Evolutionary conservation across 2,113 vertebrate species (phyloP), one percentile per base, ranked within the genome.

Genomic region (Epinephelus fuscoguttatus): DNA sequence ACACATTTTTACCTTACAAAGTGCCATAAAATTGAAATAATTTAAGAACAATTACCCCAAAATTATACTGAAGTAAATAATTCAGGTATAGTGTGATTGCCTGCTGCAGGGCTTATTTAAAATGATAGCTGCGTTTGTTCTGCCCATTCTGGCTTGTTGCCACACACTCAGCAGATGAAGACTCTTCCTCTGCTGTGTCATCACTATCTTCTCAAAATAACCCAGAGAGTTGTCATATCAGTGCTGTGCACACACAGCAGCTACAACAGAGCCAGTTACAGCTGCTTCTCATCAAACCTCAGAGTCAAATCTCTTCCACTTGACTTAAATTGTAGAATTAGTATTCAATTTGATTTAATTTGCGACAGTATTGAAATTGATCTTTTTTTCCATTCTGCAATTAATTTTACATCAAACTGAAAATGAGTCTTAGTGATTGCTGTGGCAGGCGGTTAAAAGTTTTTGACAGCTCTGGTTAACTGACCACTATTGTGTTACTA

Each of bases 181-280:
- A 13, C 71, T 42, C 23, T 64, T 17, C 56, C 18, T 27, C 59
- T 40, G 30, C 12, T 6, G 3, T 11, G n/a, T 40, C 15, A 12
- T 63, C 40, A 64, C 17, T 50, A 21, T 42, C 21, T 66, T 70
- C 17, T 53, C 42, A 66, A 57, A 64, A 70, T 76, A 40, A 76
- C 27, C 17, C 40, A 40, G 19, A 4, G 19, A 19, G 47, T n/a
- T 1, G 5, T 40, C 60, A 64, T 45, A 63, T 70, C 72, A 78
- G 52, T 12, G 63, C 3, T 21, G 17, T 64, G 66, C 80, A 83
- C 59, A n/a, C 67, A 66, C 40, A n/a, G 4, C 42, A 47, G 13
- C 79, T 27, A 10, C 4, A 1, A 23, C 17, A 2, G 59, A 33
- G 12, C 27, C 52, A 15, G 8, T 27, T 60, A 9, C 3, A 12